Conservation (phyloP, 1,140 invertebrate species). For the Periplaneta americana region DNA sequence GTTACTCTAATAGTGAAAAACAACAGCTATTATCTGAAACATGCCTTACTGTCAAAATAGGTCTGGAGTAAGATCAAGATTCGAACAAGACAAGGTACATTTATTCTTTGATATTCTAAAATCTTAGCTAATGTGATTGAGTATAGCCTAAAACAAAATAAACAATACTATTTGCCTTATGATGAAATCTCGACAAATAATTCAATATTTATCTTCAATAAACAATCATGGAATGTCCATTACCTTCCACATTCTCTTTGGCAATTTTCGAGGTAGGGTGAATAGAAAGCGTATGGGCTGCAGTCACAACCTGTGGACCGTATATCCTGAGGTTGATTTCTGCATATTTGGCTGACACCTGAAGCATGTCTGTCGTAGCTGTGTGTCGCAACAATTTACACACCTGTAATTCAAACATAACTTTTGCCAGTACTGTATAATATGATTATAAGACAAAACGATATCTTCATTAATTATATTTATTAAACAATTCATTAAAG, state of each 20-base stretch:
- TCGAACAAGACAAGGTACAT: no score
- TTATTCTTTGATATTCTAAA: no score
- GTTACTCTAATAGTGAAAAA: no score
- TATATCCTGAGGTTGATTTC: conserved; percentile 92
- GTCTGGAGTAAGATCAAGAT: no score
- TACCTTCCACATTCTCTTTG: conserved; percentile 90
- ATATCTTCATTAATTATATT: no score
- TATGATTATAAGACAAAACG: not conserved
- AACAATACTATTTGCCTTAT: no score
- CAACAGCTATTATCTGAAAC: no score
- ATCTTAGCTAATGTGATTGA: no score
- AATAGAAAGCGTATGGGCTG: conserved; percentile 84
- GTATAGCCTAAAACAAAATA: no score
- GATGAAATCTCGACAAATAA: no score
- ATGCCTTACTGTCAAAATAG: no score
- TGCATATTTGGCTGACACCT: conserved; percentile 92
- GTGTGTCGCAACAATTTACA: conserved; percentile 95
- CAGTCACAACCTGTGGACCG: conserved; percentile 89
- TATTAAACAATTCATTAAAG: not conserved
- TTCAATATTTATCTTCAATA: no score
- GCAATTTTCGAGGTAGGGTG: conserved; percentile 93
- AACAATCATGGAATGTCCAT: conserved; percentile 5
- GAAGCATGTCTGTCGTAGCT: conserved; percentile 85
- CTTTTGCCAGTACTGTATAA: not conserved
- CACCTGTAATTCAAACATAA: conserved; percentile 53